Percentiles rank a stretch among this genome's conserved stretches.
Evolutionary conservation across 2,113 vertebrate species (phyloP).

Genomic region (Ivindomyrus marchei): DNA sequence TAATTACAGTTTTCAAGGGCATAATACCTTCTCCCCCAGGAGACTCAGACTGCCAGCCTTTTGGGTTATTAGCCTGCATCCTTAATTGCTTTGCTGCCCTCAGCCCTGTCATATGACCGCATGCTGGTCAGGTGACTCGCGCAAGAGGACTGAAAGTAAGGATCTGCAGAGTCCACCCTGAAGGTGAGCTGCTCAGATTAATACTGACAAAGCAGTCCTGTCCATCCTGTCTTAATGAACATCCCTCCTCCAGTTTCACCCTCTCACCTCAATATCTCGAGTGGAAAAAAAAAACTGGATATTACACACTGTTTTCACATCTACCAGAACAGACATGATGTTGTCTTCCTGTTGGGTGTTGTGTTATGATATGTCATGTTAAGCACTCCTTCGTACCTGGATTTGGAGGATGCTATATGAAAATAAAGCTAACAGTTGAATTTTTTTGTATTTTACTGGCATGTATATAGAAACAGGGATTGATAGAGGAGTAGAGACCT

Average conservation of each 20-base stretch:
- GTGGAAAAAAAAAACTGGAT: background rate
- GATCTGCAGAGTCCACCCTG: background rate
- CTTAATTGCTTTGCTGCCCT: background rate
- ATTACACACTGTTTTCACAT: background rate
- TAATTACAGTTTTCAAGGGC: background rate
- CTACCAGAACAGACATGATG: background rate
- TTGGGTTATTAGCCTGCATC: background rate
- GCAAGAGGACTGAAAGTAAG: background rate
- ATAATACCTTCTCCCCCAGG: background rate
- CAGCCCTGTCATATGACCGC: background rate
- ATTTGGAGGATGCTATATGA: background rate
- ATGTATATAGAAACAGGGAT: background rate
- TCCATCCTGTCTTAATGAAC: background rate
- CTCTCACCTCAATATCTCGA: background rate
- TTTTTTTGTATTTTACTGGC: background rate
- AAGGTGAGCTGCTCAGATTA: background rate
- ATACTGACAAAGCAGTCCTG: background rate
- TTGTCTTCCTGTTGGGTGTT: background rate
- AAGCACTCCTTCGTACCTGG: background rate
- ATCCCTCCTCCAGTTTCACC: background rate
- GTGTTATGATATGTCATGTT: background rate
- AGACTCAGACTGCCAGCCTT: background rate
- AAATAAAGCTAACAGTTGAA: background rate
- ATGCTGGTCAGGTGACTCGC: background rate
- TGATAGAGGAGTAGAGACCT: background rate